Conservation (phyloP, 2,797 vertebrate species). For the Clarias fuscus region DNA sequence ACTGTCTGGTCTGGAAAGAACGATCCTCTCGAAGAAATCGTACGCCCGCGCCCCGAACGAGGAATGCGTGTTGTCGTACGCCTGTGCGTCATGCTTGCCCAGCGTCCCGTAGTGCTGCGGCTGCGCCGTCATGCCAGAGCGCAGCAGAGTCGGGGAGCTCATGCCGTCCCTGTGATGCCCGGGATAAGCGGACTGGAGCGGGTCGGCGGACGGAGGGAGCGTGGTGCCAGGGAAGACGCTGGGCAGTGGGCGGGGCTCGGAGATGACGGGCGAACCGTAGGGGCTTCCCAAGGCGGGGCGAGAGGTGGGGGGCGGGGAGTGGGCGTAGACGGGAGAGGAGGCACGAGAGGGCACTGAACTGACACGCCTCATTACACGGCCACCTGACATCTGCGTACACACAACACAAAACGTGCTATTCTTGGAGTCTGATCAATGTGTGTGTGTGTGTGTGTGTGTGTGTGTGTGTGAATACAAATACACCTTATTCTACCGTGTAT, state of each 20-base stretch:
- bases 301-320: slow-evolving; percentile 80
- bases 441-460: not conserved
- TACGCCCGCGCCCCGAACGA: slow-evolving; percentile 87
- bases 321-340: slow-evolving; percentile 87
- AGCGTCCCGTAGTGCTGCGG: slow-evolving; percentile 90
- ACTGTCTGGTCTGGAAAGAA: slow-evolving; percentile 92
- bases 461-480: not conserved
- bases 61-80: slow-evolving; percentile 70
- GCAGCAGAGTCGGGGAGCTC: slow-evolving; percentile 80
- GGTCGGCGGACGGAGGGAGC: slow-evolving; percentile 77
- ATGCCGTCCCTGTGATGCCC: slow-evolving; percentile 67
- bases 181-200: slow-evolving; percentile 65
- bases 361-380: slow-evolving; percentile 85
- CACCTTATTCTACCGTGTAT: not conserved
- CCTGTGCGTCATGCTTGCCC: slow-evolving; percentile 79
- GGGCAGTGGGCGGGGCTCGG: slow-evolving; percentile 81
- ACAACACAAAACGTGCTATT: not conserved
- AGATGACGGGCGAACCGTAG: slow-evolving; percentile 85
- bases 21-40: slow-evolving; percentile 91
- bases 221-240: slow-evolving; percentile 83
- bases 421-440: not conserved
- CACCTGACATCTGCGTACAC: slow-evolving; percentile 65
- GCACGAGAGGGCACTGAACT: slow-evolving; percentile 91
- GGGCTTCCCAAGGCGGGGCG: slow-evolving; percentile 87
- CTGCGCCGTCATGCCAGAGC: slow-evolving; percentile 90